Evolutionary conservation across 2,797 vertebrate genomes (phyloP).

Genomic region (Rhinophrynus dorsalis): DNA sequence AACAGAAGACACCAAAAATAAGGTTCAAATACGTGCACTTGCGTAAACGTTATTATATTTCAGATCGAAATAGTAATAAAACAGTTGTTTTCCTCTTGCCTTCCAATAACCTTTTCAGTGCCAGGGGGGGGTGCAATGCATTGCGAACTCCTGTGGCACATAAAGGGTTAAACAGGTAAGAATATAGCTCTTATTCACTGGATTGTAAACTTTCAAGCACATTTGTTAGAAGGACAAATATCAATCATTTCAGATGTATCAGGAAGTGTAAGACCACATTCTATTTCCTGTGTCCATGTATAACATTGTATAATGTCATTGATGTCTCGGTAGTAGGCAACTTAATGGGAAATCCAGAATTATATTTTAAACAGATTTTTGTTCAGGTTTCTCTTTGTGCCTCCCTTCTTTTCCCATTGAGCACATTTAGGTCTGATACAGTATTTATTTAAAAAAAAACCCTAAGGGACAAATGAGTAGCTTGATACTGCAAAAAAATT

Average conservation of each 20-base stretch:
- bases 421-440: background rate
- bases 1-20: background rate
- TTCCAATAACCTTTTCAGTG: background rate
- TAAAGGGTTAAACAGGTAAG: no score
- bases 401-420: background rate
- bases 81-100: background rate
- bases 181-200: background rate
- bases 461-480: conserved; percentile 18
- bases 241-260: conserved; percentile 15
- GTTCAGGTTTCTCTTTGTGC: background rate
- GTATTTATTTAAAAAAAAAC: conserved; percentile 30
- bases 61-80: background rate
- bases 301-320: conserved; percentile 22
- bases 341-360: conserved; percentile 28
- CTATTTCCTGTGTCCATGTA: conserved; percentile 18
- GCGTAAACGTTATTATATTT: background rate
- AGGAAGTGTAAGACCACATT: background rate
- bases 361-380: conserved; percentile 8
- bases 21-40: background rate
- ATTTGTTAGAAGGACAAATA: conserved; percentile 7
- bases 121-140: no score
- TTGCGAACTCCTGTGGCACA: no score
- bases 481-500: conserved; percentile 27
- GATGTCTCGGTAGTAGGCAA: conserved; percentile 38
- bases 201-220: background rate